Evolutionary conservation across 2,797 vertebrate genomes (phyloP).

Genomic region (Neosilurus mollespiculum): DNA sequence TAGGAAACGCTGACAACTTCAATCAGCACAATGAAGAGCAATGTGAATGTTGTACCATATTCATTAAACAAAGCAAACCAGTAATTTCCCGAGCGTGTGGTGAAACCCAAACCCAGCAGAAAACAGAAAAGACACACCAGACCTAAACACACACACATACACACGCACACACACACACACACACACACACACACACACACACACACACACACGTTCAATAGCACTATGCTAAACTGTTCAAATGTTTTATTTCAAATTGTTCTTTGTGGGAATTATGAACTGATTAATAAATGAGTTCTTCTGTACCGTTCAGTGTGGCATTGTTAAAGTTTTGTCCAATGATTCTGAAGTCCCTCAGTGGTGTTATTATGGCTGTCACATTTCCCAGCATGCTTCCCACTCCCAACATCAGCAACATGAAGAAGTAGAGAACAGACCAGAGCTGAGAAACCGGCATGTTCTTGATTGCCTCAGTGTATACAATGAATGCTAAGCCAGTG

Average conservation of each 20-base stretch:
- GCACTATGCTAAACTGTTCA: background rate
- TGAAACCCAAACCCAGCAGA: conserved; percentile 83
- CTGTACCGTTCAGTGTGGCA: conserved; percentile 81
- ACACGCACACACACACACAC: background rate
- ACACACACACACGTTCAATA: background rate
- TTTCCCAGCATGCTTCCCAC: conserved; percentile 96
- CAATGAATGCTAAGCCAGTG: conserved; percentile 87
- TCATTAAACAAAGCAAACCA: conserved; percentile 96
- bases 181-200: background rate
- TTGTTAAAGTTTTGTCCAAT: conserved; percentile 70
- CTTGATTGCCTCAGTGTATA: conserved; percentile 91
- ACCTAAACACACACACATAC: conserved; percentile 66
- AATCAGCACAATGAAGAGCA: conserved; percentile 88
- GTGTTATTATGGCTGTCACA: conserved; percentile 84
- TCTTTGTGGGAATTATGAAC: background rate
- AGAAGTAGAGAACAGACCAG: conserved; percentile 90
- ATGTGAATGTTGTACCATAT: conserved; percentile 83
- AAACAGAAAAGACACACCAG: conserved; percentile 81
- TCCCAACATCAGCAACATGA: conserved; percentile 88
- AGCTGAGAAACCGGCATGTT: conserved; percentile 90
- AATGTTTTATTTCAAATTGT: background rate
- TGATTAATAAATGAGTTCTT: background rate
- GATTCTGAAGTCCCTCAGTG: conserved; percentile 78
- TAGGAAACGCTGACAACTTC: conserved; percentile 85
- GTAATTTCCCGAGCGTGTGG: conserved; percentile 84